Base-by-base conservation (phyloP, 2,888 invertebrate species). In the Amorpha juglandis region DNA sequence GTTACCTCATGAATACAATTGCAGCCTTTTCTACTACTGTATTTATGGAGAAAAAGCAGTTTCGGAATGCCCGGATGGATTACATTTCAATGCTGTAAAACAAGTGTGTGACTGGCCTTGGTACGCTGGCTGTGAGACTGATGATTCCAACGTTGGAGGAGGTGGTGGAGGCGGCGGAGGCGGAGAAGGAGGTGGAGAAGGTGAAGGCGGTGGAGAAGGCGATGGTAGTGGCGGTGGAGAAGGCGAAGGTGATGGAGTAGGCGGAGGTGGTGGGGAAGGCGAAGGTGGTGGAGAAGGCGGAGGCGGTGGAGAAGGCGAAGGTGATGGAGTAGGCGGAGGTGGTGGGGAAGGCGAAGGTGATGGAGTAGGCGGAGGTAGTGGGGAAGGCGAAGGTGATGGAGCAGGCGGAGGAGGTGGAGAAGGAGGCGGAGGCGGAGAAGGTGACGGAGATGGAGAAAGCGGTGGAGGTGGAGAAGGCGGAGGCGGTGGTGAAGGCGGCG, bases 1-100 rank as follows among this genome's bases (percentile, higher is more conserved):
- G 0, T 33, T 83, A 14, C 80, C 84, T 0, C 81, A 83, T 14
- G 78, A 78, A 48, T 66, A 42, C 0, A 68, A 78, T 52, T 85
- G 84, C 67, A 38, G 55, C n/a, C 74, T 74, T 50, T 84, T 78
- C 77, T 67, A 63, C 51, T 52, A 58, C 27, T 66, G 66, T 27
- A 71, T 70, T 0, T 42, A 69, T 6, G 84, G 84, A 51, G 63
- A 71, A 16, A 68, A 62, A 12, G 67, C 77, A 0, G 66, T 51
- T 19, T 50, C 67, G 0, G 9, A 14, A 0, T 84, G 84, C 21
- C 12, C 70, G 0, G 12, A 68, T 19, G 79, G 77, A 6, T 66
- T 71, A 0, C 72, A 79, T 47, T 82, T 81, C 69, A 79, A 74
- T 27, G 68, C 74, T 12, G 63, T 0, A 1, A 0, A 47, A 1